Base-by-base conservation (phyloP, 2,888 invertebrate species). In the Asteroscopus sphinx region DNA sequence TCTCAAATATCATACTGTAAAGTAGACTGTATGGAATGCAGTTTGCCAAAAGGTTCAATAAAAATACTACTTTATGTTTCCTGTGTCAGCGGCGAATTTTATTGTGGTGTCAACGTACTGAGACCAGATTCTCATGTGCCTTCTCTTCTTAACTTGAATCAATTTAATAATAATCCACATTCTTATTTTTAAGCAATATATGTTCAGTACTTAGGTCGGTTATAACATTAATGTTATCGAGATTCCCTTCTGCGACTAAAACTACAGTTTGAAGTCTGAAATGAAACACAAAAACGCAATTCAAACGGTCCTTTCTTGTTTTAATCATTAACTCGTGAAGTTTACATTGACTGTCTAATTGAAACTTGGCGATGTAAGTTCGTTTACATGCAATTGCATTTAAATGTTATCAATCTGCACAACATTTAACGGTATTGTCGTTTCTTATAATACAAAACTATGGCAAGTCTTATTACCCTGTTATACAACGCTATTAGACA, bases 1-100 rank as follows among this genome's bases (percentile, higher is more conserved):
- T 79, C 76, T 84, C 73, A 76, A 79, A 81, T 78, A 80, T 76
- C 79, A 76, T 71, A 65, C 69, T 69, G 75, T 74, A 79, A 81
- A 80, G 67, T 75, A 72, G 84, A 83, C 75, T 72, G 80, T 68
- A 72, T 61, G 86, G 89, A 88, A 91, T 89, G 89, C 89, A 85
- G 82, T 86, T 88, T 85, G 85, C 86, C 86, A 89, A 90, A 91
- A 89, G 84, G 87, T 85, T 84, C 83, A 91, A 91, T 92, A 92
- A 92, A 91, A 89, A 88, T 85, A 77, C 79, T 80, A 88, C 82
- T 91, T 93, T 89, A 93, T 91, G 90, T 91, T 87, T 92, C 90
- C 91, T 90, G 91, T 88, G 88, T 87, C 89, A 86, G 85, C 83
- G 79, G 80, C 80, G 82, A 86, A 90, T 88, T 91, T 91, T 89